phyloP scores from a whole-genome alignment of 2,797 vertebrate genomes.

The Sciurus vulgaris region DNA sequence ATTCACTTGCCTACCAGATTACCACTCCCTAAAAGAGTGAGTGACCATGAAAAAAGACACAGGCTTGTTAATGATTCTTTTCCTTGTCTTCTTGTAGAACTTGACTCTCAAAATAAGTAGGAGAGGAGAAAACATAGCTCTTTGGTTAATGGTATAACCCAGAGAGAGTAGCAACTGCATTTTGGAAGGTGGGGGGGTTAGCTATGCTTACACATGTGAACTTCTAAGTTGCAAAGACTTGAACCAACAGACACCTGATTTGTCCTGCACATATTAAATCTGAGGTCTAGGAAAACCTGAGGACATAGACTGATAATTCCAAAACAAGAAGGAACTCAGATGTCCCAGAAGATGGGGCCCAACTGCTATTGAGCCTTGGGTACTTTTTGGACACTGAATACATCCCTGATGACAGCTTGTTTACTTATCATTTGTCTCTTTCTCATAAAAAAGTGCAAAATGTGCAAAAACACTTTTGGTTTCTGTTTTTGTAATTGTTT shows the following conservation, averaged over 20 bases:
- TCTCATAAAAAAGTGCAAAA: constrained; percentile 58
- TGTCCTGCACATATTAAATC: neutral
- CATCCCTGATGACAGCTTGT: constrained; percentile 40
- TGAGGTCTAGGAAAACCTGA: neutral
- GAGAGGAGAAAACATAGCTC: neutral
- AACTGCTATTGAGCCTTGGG: neutral
- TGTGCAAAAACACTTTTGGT: constrained; percentile 30
- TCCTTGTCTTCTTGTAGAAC: neutral
- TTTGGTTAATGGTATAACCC: neutral
- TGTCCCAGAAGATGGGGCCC: neutral
- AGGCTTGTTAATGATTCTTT: neutral
- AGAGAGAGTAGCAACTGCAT: neutral
- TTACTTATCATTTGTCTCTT: constrained; percentile 64
- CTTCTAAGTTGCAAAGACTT: neutral
- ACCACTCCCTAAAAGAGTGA: neutral
- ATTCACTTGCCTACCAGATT: neutral
- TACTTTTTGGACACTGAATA: constrained; percentile 32
- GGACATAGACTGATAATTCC: neutral
- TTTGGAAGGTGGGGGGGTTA: neutral
- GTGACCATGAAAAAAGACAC: neutral
- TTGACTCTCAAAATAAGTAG: neutral
- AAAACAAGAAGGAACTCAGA: neutral
- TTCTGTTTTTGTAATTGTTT: constrained; percentile 67
- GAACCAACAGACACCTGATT: neutral
- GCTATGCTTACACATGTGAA: neutral